Evolutionary conservation across 1,140 invertebrate genomes (phyloP).

Genomic region (Glomeris maerens): DNA sequence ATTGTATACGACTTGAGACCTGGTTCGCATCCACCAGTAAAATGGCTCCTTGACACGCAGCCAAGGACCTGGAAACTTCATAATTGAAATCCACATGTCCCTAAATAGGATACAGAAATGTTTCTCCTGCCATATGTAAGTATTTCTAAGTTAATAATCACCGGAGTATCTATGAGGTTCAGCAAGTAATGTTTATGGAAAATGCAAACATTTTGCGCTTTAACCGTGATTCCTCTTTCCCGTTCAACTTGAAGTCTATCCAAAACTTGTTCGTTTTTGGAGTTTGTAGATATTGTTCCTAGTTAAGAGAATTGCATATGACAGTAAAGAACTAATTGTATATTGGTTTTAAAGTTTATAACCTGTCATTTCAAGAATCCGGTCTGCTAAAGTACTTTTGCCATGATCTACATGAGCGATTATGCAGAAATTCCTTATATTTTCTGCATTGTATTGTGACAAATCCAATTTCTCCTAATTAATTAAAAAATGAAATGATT

Average conservation of each 20-base stretch:
- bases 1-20: constrained; percentile 21
- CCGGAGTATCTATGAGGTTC: constrained; percentile 93
- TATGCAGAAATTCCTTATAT: constrained; percentile 87
- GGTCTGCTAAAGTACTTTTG: constrained; percentile 88
- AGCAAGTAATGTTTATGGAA: constrained; percentile 69
- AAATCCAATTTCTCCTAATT: constrained; percentile 12
- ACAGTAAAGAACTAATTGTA: neutral
- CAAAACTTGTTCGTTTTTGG: constrained; percentile 60
- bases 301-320: constrained; percentile 13
- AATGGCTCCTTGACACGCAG: constrained; percentile 88
- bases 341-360: neutral
- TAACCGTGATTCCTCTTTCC: constrained; percentile 94
- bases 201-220: constrained; percentile 89
- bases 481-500: too few relatives aligned
- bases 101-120: constrained; percentile 20
- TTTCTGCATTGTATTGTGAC: constrained; percentile 41
- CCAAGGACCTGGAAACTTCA: constrained; percentile 73
- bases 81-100: constrained; percentile 97
- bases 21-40: constrained; percentile 93
- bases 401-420: constrained; percentile 97
- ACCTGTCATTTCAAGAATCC: constrained; percentile 76
- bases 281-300: constrained; percentile 54
- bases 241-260: constrained; percentile 81
- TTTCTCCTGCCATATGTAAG: constrained; percentile 1
- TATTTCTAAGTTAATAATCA: constrained; percentile 19